Base-by-base conservation (phyloP, 2,113 vertebrate genomes). In the Gallinago undulata region DNA sequence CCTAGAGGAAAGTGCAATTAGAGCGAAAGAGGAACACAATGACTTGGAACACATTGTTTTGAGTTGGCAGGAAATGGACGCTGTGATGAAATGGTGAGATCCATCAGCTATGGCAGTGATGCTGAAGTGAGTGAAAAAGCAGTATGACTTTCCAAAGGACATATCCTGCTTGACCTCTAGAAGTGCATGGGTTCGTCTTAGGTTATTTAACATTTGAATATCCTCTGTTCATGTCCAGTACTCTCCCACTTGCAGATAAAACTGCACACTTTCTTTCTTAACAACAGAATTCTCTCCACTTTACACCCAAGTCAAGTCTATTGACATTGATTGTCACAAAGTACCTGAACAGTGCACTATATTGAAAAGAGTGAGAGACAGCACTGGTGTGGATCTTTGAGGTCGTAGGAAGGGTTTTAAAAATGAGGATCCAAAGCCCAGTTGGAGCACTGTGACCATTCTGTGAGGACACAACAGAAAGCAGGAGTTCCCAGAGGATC, bases 221-320 rank as follows among this genome's bases (percentile, higher is more conserved):
- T 18, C 3, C 43, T 48, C 47, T 94, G 33, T 16, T 15, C 6
- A 5, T 56, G 33, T 9, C 35, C 35, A 31, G 0, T 21, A 8
- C 30, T 47, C 28, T 70, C 37, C 15, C 64, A 64, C 9, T 6
- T 48, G 7, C 5, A 47, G 63, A 19, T 1, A 70, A 13, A 30
- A 41, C 22, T 24, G 5, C 22, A 10, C 1, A 0, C 9, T 7
- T 39, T 41, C 7, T 13, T 10, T 55, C 59, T 50, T 39, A 43
- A 16, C 19, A 28, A 6, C 0, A 2, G 27, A 30, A 30, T 68
- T 84, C 13, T 64, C 33, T 28, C 17, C 9, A 5, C 7, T 17
- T 77, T 15, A 31, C 13, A 7, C 17, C 48, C 43, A 56, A 43
- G 51, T 4, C 28, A 4, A 28, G 17, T n/a, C 33, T 9, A 2